A percentile compares a stretch with the other conserved stretches of the same genome.
These are phyloP conservation scores for Girardia tigrina DNA, from an alignment of 2,888 invertebrate genomes.

Conservation along the genomic window DNA sequence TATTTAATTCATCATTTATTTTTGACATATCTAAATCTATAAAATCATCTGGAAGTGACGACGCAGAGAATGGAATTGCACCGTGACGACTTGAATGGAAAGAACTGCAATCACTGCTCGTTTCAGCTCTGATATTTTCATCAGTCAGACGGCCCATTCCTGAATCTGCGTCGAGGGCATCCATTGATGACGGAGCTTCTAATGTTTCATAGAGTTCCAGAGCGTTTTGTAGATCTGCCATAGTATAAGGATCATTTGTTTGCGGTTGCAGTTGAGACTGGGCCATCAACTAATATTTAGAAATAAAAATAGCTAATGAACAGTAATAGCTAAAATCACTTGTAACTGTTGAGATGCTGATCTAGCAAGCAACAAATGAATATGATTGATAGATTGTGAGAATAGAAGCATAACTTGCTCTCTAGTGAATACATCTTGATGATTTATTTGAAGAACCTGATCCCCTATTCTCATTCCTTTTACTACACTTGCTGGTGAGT, in stretches of 20 bases:
- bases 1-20: slow-evolving; percentile 12
- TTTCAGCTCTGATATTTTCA: slow-evolving; percentile 13
- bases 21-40: slow-evolving; percentile 12
- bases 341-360: slow-evolving; percentile 14
- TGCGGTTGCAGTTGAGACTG: neutral
- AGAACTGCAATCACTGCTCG: slow-evolving; percentile 13
- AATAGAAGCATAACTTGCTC: slow-evolving; percentile 10
- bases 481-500: neutral
- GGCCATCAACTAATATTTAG: neutral
- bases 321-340: too few relatives aligned
- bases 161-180: neutral
- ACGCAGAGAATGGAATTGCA: neutral
- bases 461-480: neutral
- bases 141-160: slow-evolving; percentile 10
- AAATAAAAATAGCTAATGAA: too few relatives aligned
- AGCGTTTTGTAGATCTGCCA: neutral
- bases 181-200: neutral
- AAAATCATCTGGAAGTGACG: slow-evolving; percentile 9
- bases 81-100: neutral
- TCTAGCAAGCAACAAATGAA: neutral
- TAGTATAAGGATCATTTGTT: neutral
- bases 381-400: neutral
- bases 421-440: slow-evolving; percentile 15
- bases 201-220: neutral
- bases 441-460: slow-evolving; percentile 9